These are phyloP conservation scores for Scaptomyza caliginosa DNA, from an alignment of 2,888 invertebrate species.

Conservation along the genomic window DNA sequence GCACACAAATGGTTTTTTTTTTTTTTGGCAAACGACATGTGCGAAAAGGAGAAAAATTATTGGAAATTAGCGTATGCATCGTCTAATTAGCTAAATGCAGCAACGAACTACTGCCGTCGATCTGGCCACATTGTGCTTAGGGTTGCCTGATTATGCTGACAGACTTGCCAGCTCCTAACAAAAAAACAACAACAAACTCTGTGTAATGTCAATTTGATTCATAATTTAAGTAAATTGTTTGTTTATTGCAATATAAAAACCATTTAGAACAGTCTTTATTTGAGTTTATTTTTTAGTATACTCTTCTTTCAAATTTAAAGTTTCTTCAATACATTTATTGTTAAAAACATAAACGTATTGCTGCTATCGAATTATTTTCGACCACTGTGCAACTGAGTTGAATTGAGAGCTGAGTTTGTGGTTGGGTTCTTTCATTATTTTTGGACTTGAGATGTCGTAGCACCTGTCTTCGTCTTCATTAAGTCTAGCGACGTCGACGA, in stretches of 20 bases:
- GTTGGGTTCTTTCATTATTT: not conserved
- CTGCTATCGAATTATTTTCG: not conserved
- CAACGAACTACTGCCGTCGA: not conserved
- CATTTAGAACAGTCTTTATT: no score
- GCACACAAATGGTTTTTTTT: conserved; percentile 22
- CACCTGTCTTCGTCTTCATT: conserved; percentile 69
- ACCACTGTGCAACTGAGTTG: conserved; percentile 7
- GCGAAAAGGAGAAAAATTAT: conserved; percentile 30
- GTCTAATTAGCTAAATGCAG: conserved; percentile 29
- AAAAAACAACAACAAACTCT: not conserved
- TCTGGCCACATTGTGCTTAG: not conserved
- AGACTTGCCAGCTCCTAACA: not conserved
- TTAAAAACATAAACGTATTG: no score
- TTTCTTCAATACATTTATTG: no score
- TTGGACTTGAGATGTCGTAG: conserved; percentile 19
- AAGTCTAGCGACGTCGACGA: conserved; percentile 27
- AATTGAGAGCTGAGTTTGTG: not conserved
- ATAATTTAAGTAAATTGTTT: no score
- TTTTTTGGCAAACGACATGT: conserved; percentile 22
- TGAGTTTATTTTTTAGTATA: no score
- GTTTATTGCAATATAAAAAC: no score
- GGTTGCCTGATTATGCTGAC: conserved; percentile 20
- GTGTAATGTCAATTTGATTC: no score
- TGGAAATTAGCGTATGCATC: conserved; percentile 56
- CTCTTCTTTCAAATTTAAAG: no score